phyloP scores from a whole-genome alignment of 2,797 vertebrate genomes.

The Lerista edwardsae region DNA sequence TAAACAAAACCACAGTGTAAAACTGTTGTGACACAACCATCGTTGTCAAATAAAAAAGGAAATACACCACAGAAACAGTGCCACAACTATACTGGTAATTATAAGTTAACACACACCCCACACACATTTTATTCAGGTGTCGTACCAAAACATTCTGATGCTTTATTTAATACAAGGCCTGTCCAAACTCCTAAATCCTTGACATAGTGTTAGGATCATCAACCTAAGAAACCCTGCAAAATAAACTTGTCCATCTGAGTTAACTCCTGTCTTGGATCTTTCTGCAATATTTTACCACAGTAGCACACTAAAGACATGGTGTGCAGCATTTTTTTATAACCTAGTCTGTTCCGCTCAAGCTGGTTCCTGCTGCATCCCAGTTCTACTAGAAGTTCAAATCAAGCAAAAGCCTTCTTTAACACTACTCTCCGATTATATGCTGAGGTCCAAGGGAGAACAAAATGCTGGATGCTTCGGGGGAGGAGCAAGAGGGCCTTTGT shows the following conservation, averaged over 20 bases:
- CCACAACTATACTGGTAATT: not conserved
- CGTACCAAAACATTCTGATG: too few relatives aligned
- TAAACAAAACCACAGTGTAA: slow-evolving; percentile 72
- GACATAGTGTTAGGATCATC: not conserved
- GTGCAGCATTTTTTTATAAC: too few relatives aligned
- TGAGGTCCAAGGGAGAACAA: too few relatives aligned
- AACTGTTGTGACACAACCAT: not conserved
- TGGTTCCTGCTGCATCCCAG: not conserved
- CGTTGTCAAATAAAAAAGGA: not conserved
- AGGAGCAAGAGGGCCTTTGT: too few relatives aligned
- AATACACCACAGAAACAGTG: slow-evolving; percentile 11
- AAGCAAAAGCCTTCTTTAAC: not conserved
- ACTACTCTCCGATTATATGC: too few relatives aligned
- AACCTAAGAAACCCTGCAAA: not conserved
- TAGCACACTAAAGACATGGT: not conserved
- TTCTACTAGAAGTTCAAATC: not conserved
- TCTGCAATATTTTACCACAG: not conserved
- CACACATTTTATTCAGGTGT: not conserved
- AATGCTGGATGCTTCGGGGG: too few relatives aligned
- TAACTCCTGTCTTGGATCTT: not conserved
- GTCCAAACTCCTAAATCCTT: not conserved
- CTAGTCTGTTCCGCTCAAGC: not conserved
- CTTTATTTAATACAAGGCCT: too few relatives aligned
- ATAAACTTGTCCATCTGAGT: not conserved
- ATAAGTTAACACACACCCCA: too few relatives aligned